Evolutionary conservation across 2,797 vertebrate species (phyloP).

Genomic region (Pseudopleuronectes americanus): DNA sequence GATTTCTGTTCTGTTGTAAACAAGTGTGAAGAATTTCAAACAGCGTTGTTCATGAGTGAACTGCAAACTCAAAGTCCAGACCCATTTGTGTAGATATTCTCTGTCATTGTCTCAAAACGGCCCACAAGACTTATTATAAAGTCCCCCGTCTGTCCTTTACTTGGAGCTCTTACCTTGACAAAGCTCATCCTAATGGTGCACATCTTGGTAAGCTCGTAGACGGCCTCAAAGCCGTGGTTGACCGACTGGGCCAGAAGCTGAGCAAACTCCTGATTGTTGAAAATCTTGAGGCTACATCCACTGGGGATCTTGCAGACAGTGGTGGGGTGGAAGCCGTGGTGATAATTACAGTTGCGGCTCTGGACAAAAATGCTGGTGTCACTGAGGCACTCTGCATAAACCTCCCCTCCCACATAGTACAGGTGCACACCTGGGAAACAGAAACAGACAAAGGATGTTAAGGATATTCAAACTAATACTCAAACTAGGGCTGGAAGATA

Average conservation of each 20-base stretch:
- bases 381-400: constrained; percentile 95
- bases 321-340: constrained; percentile 96
- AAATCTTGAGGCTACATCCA: constrained; percentile 96
- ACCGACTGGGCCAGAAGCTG: constrained; percentile 95
- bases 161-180: constrained; percentile 86
- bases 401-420: constrained; percentile 96
- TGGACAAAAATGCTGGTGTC: constrained; percentile 99
- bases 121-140: not conserved
- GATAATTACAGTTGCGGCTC: constrained; percentile 98
- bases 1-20: no score
- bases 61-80: no score
- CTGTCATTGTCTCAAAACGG: no score
- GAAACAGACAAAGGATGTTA: not conserved
- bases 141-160: not conserved
- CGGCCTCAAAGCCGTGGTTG: constrained; percentile 97
- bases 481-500: no score
- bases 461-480: not conserved
- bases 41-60: no score
- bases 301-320: constrained; percentile 98
- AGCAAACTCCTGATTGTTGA: constrained; percentile 98
- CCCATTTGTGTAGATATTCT: no score
- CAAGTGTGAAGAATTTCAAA: no score
- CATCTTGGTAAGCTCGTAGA: constrained; percentile 99
- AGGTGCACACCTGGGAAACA: constrained; percentile 88
- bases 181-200: constrained; percentile 99